phyloP scores from a whole-genome alignment of 2,113 vertebrate genomes.

The Muntiacus muntjak region DNA sequence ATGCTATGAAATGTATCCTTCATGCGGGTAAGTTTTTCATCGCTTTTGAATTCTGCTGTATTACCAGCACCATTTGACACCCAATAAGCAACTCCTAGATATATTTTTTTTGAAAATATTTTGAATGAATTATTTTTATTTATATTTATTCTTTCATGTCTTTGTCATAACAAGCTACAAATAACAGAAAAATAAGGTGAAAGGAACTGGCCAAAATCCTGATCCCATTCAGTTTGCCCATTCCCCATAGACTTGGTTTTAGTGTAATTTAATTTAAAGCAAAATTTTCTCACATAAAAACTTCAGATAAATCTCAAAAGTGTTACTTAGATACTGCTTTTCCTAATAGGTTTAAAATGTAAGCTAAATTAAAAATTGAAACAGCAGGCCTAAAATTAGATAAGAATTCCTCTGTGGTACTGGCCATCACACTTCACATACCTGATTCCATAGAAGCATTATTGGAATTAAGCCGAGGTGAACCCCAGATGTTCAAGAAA shows the following conservation, averaged over 20 bases:
- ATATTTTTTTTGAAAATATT: not conserved
- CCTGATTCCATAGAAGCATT: conserved; percentile 44
- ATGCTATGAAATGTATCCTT: not conserved
- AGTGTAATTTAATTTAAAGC: conserved; percentile 59
- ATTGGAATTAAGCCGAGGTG: conserved; percentile 43
- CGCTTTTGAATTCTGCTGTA: not conserved
- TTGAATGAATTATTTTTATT: not conserved
- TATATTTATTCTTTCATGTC: not conserved
- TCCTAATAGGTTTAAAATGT: conserved; percentile 59
- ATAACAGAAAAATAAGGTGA: not conserved
- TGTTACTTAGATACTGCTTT: conserved; percentile 36
- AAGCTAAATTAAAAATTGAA: conserved; percentile 61
- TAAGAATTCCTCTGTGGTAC: conserved; percentile 53
- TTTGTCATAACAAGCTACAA: not conserved
- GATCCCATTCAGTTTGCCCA: not conserved
- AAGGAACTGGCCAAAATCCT: not conserved
- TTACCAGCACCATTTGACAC: not conserved
- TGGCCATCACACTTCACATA: conserved; percentile 34
- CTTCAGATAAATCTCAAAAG: conserved; percentile 50
- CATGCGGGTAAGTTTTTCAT: not conserved
- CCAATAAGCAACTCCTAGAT: not conserved
- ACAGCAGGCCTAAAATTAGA: conserved; percentile 59
- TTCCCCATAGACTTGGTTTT: not conserved
- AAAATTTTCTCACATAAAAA: conserved; percentile 41
- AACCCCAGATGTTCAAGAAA: conserved; percentile 66